phyloP scores from a whole-genome alignment of 2,888 invertebrate species.

The Pycnomerus fuliginosus region DNA sequence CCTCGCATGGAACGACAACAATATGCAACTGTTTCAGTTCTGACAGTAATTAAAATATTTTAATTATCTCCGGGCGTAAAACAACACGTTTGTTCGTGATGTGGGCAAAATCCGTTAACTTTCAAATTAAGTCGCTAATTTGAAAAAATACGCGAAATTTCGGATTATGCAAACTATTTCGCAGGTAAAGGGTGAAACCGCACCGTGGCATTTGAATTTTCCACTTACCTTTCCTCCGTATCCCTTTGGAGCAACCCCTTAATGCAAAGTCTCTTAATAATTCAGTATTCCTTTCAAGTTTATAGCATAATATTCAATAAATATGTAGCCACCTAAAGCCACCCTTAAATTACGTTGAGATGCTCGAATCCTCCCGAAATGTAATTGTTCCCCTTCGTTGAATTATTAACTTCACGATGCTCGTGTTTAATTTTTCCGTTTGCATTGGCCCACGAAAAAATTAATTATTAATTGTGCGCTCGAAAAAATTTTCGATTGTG shows the following conservation, averaged over 20 bases:
- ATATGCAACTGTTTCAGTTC: no score
- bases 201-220: conserved; percentile 17
- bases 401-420: no score
- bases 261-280: conserved; percentile 24
- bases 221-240: conserved; percentile 15
- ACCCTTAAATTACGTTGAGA: conserved; percentile 13
- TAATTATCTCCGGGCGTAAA: conserved; percentile 13
- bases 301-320: conserved; percentile 27
- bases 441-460: no score
- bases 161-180: no score
- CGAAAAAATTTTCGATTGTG: no score
- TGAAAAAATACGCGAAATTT: no score
- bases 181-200: not conserved
- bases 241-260: conserved; percentile 15
- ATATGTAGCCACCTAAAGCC: conserved; percentile 17
- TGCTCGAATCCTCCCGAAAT: conserved; percentile 5
- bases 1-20: no score
- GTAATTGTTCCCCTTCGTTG: conserved; percentile 1
- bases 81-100: conserved; percentile 17
- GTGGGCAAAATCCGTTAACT: no score
- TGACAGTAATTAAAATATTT: conserved; percentile 16
- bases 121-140: no score
- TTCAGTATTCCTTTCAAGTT: conserved; percentile 25
- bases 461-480: no score
- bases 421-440: no score